Percentiles rank a stretch among this genome's conserved stretches.
phyloP scores from a whole-genome alignment of 2,888 invertebrate genomes.

The Agrilus biguttatus region DNA sequence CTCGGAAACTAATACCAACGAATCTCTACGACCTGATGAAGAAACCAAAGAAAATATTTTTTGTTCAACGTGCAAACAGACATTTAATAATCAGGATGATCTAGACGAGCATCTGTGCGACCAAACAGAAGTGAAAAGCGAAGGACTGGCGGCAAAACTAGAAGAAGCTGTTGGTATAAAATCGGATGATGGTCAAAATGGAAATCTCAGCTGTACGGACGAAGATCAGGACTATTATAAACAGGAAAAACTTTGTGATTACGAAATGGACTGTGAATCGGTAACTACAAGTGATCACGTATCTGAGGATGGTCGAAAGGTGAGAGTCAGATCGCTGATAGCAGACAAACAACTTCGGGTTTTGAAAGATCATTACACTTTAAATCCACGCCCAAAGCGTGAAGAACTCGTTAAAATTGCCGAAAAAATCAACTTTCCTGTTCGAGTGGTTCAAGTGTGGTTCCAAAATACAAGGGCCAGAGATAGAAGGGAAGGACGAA shows the following conservation, averaged over 20 bases:
- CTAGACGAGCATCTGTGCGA: conserved; percentile 61
- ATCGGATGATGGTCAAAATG: conserved; percentile 38
- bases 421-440: conserved; percentile 56
- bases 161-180: conserved; percentile 46
- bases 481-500: conserved; percentile 56
- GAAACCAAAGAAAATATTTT: conserved; percentile 29
- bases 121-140: conserved; percentile 47
- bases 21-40: conserved; percentile 22
- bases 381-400: conserved; percentile 86
- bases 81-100: conserved; percentile 43
- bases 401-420: conserved; percentile 88
- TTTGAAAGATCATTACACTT: conserved; percentile 75
- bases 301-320: conserved; percentile 52
- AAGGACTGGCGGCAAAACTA: conserved; percentile 64
- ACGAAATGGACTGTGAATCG: conserved; percentile 39
- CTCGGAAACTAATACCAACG: conserved; percentile 32
- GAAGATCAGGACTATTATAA: conserved; percentile 38
- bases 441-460: conserved; percentile 85
- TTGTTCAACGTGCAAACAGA: conserved; percentile 44
- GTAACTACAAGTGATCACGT: conserved; percentile 31
- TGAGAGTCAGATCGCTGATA: conserved; percentile 84
- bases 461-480: conserved; percentile 91
- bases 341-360: conserved; percentile 86
- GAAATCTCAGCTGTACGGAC: conserved; percentile 44
- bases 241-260: conserved; percentile 37